Percentiles rank a stretch among this genome's conserved stretches.
phyloP scores from a whole-genome alignment of 2,888 invertebrate genomes.

The Agriopis marginaria region DNA sequence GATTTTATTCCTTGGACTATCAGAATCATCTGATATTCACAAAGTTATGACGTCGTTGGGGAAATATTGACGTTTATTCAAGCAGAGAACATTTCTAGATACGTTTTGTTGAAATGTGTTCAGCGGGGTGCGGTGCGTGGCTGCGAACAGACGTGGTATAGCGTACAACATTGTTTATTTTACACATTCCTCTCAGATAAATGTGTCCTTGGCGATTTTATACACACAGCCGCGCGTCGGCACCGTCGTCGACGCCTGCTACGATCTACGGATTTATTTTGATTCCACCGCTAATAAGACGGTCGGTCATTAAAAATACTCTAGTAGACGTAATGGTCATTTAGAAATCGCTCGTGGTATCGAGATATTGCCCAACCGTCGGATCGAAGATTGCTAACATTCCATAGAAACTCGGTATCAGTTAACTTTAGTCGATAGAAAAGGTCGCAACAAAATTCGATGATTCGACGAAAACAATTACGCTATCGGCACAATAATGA shows the following conservation, averaged over 20 bases:
- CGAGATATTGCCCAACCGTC: conserved; percentile 37
- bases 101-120: conserved; percentile 52
- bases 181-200: conserved; percentile 82
- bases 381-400: conserved; percentile 35
- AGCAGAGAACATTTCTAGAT: conserved; percentile 27
- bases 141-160: conserved; percentile 65
- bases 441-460: conserved; percentile 31
- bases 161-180: conserved; percentile 79
- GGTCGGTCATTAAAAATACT: conserved; percentile 47
- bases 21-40: conserved; percentile 42
- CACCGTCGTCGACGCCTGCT: conserved; percentile 52
- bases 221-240: conserved; percentile 66
- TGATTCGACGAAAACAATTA: conserved; percentile 40
- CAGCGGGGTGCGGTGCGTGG: conserved; percentile 65
- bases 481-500: conserved; percentile 55
- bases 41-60: conserved; percentile 33
- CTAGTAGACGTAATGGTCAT: conserved; percentile 42
- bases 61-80: conserved; percentile 30
- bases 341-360: conserved; percentile 43
- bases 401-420: conserved; percentile 35
- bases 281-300: conserved; percentile 60
- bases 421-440: conserved; percentile 31
- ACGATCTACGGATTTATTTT: conserved; percentile 63
- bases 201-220: conserved; percentile 83
- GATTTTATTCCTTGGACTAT: conserved; percentile 52